These are phyloP conservation scores for Nannoperca obscura DNA, from an alignment of 2,797 vertebrate genomes.

Conservation along the genomic window DNA sequence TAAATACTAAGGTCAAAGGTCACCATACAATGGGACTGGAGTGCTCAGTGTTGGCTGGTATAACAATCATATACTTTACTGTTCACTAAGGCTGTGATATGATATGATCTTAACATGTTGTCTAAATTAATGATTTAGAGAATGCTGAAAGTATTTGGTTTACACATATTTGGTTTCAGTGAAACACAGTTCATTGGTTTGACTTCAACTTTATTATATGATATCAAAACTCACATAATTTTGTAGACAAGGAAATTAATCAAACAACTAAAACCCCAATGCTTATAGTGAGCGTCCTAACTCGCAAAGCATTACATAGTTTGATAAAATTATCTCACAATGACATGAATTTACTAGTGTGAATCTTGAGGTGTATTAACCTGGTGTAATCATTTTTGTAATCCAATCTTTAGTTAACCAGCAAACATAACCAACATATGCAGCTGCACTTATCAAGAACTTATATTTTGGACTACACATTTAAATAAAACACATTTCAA, in stretches of 20 bases:
- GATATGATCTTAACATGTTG: not conserved
- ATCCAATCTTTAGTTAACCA: not conserved
- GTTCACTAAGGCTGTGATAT: not conserved
- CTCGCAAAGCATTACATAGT: not conserved
- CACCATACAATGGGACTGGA: not conserved
- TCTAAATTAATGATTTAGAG: no score
- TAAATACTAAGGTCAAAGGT: not conserved
- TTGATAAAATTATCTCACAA: constrained; percentile 2
- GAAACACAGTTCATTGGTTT: no score
- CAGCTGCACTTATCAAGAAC: not conserved
- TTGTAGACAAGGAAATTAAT: not conserved
- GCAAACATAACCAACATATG: not conserved
- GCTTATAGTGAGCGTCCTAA: not conserved
- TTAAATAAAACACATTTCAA: not conserved
- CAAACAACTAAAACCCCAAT: not conserved
- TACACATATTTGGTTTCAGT: no score
- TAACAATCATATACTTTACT: not conserved
- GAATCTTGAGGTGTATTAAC: no score
- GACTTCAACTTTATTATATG: no score
- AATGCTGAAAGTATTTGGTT: no score
- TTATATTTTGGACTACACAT: not conserved
- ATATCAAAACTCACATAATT: not conserved
- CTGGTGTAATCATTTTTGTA: not conserved
- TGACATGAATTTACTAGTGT: not conserved
- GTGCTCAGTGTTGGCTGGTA: not conserved